These are phyloP conservation scores for Argynnis bischoffii DNA, from an alignment of 2,888 invertebrate genomes.

Conservation along the genomic window DNA sequence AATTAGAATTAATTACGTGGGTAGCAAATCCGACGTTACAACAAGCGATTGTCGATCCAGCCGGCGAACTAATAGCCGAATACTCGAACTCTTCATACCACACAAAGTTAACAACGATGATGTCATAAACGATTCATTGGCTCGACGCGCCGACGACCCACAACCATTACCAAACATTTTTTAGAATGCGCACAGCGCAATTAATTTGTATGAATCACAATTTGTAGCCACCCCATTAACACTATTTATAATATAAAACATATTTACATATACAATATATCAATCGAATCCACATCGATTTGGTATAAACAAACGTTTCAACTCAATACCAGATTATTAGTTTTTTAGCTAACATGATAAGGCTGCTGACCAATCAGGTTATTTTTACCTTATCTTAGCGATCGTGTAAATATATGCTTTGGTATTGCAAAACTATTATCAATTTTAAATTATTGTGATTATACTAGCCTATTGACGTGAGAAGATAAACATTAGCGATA, in stretches of 20 bases:
- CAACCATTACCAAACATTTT: conserved; percentile 5
- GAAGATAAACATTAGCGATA: too few species aligned
- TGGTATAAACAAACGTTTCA: background rate
- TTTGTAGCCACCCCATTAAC: background rate
- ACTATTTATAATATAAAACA: background rate
- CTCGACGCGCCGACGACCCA: conserved; percentile 19
- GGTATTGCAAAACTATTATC: background rate
- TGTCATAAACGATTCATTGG: conserved; percentile 17
- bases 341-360: conserved; percentile 4
- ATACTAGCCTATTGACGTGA: conserved; percentile 6
- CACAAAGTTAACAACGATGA: conserved; percentile 16
- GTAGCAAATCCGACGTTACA: background rate
- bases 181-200: background rate
- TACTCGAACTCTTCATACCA: background rate
- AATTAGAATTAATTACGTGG: background rate
- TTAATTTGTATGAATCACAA: conserved; percentile 1
- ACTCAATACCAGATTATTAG: conserved; percentile 3
- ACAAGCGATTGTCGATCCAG: background rate
- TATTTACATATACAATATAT: conserved; percentile 8
- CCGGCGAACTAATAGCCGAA: conserved; percentile 10
- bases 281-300: conserved; percentile 7
- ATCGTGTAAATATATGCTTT: conserved; percentile 1
- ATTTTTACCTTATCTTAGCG: conserved; percentile 13
- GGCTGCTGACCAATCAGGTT: conserved; percentile 7
- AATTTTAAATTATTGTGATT: background rate